Conservation (phyloP, 2,113 vertebrate species). For the Ranitomeya variabilis region DNA sequence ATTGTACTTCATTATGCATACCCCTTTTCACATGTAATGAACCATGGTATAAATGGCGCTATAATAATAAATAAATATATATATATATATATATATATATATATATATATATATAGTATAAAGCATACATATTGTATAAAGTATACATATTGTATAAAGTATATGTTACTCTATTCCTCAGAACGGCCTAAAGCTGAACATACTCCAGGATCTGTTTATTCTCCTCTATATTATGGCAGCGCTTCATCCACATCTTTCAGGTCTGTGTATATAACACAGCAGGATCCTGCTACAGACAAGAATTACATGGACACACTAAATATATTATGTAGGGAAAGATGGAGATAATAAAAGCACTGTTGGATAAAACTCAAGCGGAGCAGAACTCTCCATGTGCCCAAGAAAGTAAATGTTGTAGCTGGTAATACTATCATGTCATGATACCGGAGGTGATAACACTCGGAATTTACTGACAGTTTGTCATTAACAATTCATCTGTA, state of each 20-base stretch:
- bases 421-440: slow-evolving; percentile 8
- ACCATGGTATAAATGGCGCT: too few relatives aligned
- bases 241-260: background rate
- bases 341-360: background rate
- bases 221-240: background rate
- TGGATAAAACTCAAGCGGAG: background rate
- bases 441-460: background rate
- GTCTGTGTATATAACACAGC: too few relatives aligned
- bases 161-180: too few relatives aligned
- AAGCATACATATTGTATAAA: too few relatives aligned
- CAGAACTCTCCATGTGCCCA: background rate
- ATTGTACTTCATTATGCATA: too few relatives aligned
- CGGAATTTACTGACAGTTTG: slow-evolving; percentile 13
- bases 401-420: slow-evolving; percentile 4
- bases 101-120: too few relatives aligned
- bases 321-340: background rate
- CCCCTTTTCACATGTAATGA: too few relatives aligned
- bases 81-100: too few relatives aligned
- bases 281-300: too few relatives aligned
- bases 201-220: background rate
- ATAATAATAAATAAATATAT: too few relatives aligned
- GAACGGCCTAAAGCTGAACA: background rate
- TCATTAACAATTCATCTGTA: slow-evolving; percentile 21
- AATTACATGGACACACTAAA: too few relatives aligned
- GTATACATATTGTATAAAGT: too few relatives aligned